These are phyloP conservation scores for Lysiphlebus fabarum DNA, from an alignment of 1,140 invertebrate species.

Conservation along the genomic window DNA sequence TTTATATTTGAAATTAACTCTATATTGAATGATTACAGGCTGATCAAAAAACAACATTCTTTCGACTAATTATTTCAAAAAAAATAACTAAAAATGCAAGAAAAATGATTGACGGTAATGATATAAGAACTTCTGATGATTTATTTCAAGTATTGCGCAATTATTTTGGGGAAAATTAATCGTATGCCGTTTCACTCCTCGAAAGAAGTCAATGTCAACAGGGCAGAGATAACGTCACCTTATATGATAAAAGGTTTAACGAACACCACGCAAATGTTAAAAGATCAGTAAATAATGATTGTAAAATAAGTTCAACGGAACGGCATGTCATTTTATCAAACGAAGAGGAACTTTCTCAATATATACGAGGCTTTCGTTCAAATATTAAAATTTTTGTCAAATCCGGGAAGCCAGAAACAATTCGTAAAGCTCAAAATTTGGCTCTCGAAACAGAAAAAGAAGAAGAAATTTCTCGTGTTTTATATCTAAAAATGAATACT, in stretches of 20 bases:
- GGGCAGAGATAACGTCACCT: background rate
- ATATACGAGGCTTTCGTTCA: background rate
- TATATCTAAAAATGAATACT: no score
- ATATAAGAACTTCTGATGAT: conserved; percentile 6
- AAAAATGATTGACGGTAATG: conserved; percentile 16
- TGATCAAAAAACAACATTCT: conserved; percentile 1
- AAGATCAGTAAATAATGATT: conserved; percentile 10
- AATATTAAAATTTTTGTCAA: conserved; percentile 18
- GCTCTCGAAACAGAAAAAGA: no score
- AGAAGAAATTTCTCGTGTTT: no score
- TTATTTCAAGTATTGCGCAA: conserved; percentile 3
- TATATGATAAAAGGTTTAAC: conserved; percentile 11
- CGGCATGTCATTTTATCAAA: conserved; percentile 3
- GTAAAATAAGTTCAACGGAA: background rate
- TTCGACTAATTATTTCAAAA: conserved; percentile 12
- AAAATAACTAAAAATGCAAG: conserved; percentile 13
- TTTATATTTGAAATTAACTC: conserved; percentile 3
- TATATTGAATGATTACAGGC: conserved; percentile 2
- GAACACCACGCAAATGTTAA: conserved; percentile 9
- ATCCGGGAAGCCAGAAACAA: conserved; percentile 9
- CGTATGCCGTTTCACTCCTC: background rate
- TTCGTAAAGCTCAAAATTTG: conserved; percentile 4
- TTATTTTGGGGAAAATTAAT: conserved; percentile 13
- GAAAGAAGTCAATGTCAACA: no score
- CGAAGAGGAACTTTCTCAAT: conserved; percentile 9